Evolutionary conservation across 2,797 vertebrate genomes (phyloP), one percentile per base, ranked within the genome.

Genomic region (Hylomyscus alleni): DNA sequence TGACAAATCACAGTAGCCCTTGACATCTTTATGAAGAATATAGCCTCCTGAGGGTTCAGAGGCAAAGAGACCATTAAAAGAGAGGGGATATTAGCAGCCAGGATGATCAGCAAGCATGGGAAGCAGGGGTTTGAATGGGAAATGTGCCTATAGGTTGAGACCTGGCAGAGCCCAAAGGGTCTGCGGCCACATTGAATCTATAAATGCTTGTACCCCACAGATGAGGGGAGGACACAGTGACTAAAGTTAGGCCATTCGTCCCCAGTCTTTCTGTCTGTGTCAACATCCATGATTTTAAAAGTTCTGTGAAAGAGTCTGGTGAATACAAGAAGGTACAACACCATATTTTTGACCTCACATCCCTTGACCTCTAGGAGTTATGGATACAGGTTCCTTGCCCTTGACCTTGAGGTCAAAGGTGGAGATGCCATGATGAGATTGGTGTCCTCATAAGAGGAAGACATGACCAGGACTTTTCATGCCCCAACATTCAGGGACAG

Each of bases 1-100:
- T 81, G 81, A 76, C 65, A 56, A 96, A 50, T 93, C 90, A 87
- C 72, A 19, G 11, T 17, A 94, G 94, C 31, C 67, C 67, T 76
- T 93, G 80, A 87, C 87, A 58, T 80, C 75, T 92, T 47, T 67
- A 7, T 89, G 56, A 56, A 76, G 69, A 96, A 76, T 47, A 76
- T 65, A 87, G 88, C 52, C 73, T 65, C 54, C 88, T n/a, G 65
- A 73, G 26, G 40, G 73, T 81, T 92, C 77, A 58, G 90, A 90
- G 85, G 76, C 34, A 80, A 78, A 69, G 76, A 72, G n/a, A 77
- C 19, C 62, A 31, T 0, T 1, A 67, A 54, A 54, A 56, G 3
- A 19, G 31, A 40, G 24, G 19, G 22, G 7, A 29, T 47, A 9
- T 52, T 19, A 60, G 86, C 56, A 44, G 47, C 20, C 11, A 47